phyloP scores from a whole-genome alignment of 2,113 vertebrate genomes.

The Mobula hypostoma region DNA sequence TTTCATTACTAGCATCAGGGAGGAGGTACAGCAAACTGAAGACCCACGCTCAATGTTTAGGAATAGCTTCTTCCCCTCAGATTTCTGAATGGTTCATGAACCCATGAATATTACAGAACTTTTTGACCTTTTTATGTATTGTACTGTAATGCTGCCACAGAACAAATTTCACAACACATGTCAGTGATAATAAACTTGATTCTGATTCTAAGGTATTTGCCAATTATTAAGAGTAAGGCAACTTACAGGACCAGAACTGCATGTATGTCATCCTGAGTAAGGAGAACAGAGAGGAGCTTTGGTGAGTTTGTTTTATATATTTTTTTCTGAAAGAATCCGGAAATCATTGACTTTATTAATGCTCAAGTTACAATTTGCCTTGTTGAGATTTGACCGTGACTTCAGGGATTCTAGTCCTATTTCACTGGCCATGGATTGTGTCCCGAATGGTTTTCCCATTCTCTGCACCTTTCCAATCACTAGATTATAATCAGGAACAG shows the following conservation, averaged over 20 bases:
- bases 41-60: too few species aligned
- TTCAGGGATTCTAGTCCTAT: neutral
- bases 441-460: neutral
- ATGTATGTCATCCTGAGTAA: neutral
- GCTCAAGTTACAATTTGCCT: neutral
- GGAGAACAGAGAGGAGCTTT: neutral
- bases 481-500: neutral
- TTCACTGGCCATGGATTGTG: neutral
- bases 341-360: neutral
- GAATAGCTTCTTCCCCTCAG: too few species aligned
- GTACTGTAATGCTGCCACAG: too few species aligned
- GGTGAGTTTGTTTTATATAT: neutral
- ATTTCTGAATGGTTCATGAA: too few species aligned
- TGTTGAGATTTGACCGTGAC: neutral
- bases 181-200: too few species aligned
- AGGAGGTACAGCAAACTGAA: too few species aligned
- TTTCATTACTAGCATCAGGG: too few species aligned
- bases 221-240: neutral
- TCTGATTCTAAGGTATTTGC: too few species aligned
- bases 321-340: neutral
- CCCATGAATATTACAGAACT: too few species aligned
- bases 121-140: too few species aligned
- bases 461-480: neutral
- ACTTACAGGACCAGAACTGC: neutral
- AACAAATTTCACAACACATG: too few species aligned